Base-by-base conservation (phyloP, 1,140 invertebrate species). In the Ladona fulva region DNA sequence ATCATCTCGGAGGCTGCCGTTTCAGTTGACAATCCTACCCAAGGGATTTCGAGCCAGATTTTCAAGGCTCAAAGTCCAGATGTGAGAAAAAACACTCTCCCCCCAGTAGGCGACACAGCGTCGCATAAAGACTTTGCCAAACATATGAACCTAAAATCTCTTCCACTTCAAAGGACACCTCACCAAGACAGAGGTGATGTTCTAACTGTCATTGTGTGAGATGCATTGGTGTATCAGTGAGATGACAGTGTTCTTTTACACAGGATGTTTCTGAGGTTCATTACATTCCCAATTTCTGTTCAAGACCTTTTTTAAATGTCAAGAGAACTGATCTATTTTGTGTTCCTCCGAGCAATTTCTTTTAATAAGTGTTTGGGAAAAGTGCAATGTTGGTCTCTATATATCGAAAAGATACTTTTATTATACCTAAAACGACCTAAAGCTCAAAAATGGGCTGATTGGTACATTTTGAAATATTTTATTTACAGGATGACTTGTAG, bases 71-170 rank as follows among this genome's bases (percentile, higher is more conserved):
- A 92, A 83, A 92, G 91, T 84, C 87, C 89, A 42, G 92, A 94
- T 83, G 91, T 92, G 82, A 88, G 91, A 78, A 94, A 93, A 83
- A 93, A 93, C 84, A 93, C 92, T 19, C 91, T 92, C 77, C 90
- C 90, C 80, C 91, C 91, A 59, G 88, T 88, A 79, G 90, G 91
- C 81, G 91, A 92, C 82, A 88, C 88, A 22, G 86, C 86, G 59
- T 86, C 89, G 12, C 89, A 91, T 81, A 94, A 94, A 86, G 92
- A 93, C 81, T 93, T 93, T 84, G 91, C 88, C 79, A 93, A 94
- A 85, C 90, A 91, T 80, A 78, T 80, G 24, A 80, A 87, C 90
- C 83, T 87, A 91, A 80, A 86, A 86, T 83, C 80, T 86, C 79
- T 81, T 24, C 79, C 81, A 79, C 80, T 82, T 10, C 81, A 82